Percentiles rank a stretch among this genome's conserved stretches.
phyloP scores from a whole-genome alignment of 92 coral and sea anemone genomes.

The Pocillopora meandrina region DNA sequence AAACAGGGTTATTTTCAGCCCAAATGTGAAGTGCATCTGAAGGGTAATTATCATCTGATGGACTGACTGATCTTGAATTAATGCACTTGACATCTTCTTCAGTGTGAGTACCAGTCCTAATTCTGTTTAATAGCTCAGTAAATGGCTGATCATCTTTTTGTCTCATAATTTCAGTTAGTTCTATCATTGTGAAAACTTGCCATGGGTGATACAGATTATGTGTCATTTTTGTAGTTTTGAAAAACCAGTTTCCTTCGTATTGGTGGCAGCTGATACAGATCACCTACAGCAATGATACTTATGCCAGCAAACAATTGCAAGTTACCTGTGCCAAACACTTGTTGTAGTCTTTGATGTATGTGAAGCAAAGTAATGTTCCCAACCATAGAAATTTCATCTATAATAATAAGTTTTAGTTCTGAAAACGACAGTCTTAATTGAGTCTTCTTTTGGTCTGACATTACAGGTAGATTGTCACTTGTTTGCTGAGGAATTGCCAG shows the following conservation, averaged over 20 bases:
- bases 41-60: slow-evolving; percentile 46
- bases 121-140: neutral
- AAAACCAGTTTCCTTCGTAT: slow-evolving; percentile 20
- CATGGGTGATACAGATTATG: slow-evolving; percentile 45
- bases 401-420: slow-evolving; percentile 29
- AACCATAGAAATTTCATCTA: slow-evolving; percentile 57
- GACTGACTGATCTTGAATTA: slow-evolving; percentile 8
- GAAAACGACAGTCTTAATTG: too few species aligned
- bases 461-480: too few species aligned
- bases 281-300: too few species aligned
- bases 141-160: slow-evolving; percentile 33
- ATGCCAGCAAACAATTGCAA: neutral
- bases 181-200: slow-evolving; percentile 38
- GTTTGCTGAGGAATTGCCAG: slow-evolving; percentile 40
- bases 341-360: slow-evolving; percentile 25
- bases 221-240: neutral
- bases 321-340: neutral
- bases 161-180: slow-evolving; percentile 41
- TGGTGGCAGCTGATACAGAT: too few species aligned
- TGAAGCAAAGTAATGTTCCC: slow-evolving; percentile 37
- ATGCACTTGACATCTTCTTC: slow-evolving; percentile 44
- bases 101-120: slow-evolving; percentile 44
- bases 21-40: slow-evolving; percentile 52
- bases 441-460: too few species aligned
- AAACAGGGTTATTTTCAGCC: slow-evolving; percentile 69